These are phyloP conservation scores for Lethocerus indicus DNA, from an alignment of 1,140 invertebrate species.

Conservation along the genomic window DNA sequence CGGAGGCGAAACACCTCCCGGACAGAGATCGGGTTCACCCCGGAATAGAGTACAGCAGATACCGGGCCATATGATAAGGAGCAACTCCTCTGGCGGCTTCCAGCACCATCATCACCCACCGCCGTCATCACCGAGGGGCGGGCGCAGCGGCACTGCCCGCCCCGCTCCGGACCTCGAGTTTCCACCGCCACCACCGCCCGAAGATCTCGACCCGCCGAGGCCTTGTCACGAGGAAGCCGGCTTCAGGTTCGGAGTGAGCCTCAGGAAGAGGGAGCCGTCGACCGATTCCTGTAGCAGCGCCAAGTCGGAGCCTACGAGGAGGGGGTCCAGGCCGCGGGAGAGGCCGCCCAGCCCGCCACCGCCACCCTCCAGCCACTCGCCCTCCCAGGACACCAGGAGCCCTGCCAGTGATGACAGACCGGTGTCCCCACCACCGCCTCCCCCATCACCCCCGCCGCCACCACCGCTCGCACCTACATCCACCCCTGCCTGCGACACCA, in stretches of 20 bases:
- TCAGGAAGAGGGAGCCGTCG: conserved; percentile 44
- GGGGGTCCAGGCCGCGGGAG: conserved; percentile 16
- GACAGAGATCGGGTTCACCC: conserved; percentile 34
- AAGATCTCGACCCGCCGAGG: conserved; percentile 31
- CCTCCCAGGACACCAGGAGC: conserved; percentile 26
- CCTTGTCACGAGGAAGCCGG: too few species aligned
- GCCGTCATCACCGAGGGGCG: conserved; percentile 27
- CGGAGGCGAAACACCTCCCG: conserved; percentile 18
- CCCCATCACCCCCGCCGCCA: too few species aligned
- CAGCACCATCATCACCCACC: conserved; percentile 38
- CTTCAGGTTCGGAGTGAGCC: conserved; percentile 41
- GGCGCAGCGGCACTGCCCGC: conserved; percentile 28
- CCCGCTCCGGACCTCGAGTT: conserved; percentile 70
- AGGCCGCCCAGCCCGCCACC: conserved; percentile 17
- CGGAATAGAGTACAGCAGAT: conserved; percentile 39
- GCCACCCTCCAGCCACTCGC: conserved; percentile 21
- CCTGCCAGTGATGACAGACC: too few species aligned
- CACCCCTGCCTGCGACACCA: too few species aligned
- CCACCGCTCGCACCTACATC: conserved; percentile 20
- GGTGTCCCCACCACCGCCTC: too few species aligned
- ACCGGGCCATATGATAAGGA: conserved; percentile 62
- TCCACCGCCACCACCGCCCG: conserved; percentile 52
- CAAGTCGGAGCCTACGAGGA: conserved; percentile 21
- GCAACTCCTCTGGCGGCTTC: conserved; percentile 60
- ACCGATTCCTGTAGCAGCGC: conserved; percentile 37